These are phyloP conservation scores for Falco concolor DNA, from an alignment of 2,797 vertebrate genomes.

Conservation along the genomic window DNA sequence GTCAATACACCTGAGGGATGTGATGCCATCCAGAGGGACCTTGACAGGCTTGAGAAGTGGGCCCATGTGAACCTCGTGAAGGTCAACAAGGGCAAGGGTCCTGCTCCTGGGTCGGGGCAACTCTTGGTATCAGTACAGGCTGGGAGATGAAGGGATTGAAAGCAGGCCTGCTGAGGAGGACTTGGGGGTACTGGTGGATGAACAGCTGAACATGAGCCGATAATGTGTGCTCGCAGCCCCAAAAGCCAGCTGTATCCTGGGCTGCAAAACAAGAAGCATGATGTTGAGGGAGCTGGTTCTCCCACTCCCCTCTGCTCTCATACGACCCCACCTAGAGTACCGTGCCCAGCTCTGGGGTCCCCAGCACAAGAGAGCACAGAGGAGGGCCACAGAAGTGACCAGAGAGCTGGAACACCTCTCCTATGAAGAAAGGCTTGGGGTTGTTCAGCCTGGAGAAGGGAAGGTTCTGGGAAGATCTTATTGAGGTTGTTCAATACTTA, in stretches of 20 bases:
- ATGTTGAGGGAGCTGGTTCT: neutral
- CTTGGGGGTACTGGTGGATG: neutral
- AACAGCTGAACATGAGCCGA: neutral
- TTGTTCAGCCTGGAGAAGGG: neutral
- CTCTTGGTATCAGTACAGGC: rapidly evolving
- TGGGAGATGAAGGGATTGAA: neutral
- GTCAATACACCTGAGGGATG: neutral
- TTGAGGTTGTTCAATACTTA: neutral
- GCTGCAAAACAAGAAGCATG: neutral
- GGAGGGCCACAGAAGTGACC: neutral
- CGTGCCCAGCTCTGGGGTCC: neutral
- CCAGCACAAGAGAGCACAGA: neutral
- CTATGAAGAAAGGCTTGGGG: neutral
- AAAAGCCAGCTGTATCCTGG: neutral
- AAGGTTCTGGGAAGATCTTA: neutral
- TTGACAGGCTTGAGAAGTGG: neutral
- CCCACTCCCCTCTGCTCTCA: rapidly evolving
- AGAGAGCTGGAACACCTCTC: neutral
- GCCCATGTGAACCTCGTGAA: neutral
- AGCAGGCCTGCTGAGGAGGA: neutral
- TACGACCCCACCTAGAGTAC: neutral
- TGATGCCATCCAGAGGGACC: neutral
- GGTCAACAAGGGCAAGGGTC: neutral
- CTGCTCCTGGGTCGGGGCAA: neutral
- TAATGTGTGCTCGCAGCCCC: neutral